Evolutionary conservation across 30 jellyfish, hydroid and myxozoan species (phyloP), one percentile per base, ranked within the genome.

Genomic region (Hydractinia echinata): DNA sequence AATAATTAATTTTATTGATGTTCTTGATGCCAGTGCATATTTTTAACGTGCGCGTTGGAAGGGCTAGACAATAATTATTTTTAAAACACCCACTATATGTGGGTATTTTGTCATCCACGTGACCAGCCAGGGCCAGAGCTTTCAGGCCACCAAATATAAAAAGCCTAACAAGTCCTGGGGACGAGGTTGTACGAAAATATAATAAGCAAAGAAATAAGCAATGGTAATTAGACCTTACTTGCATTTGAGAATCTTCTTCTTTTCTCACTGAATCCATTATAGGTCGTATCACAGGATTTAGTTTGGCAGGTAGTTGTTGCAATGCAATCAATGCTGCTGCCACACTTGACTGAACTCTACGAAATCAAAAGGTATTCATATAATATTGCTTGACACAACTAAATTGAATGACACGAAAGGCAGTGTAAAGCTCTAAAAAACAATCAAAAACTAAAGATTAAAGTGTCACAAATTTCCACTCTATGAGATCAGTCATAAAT

Each of bases 221-320:
- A n/a, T 58, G 16, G n/a, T 44, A 14, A 8, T 7, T 51, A 6
- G 5, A 55, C 55, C 82, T 52, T 18, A 88, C 99, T 89, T 94
- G 99, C 53, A 94, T 13, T 14, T 61, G 81, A 5, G 8, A 6
- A 50, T 94, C 90, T 53, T 88, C 97, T 71, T 94, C 99, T 51
- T 82, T 85, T 64, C 85, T 94, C 72, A 94, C 85, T 50, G 97
- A 87, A 61, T 94, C 99, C 97, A 94, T 94, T 5, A 88, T 80
- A 16, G 99, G 99, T 62, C 91, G 86, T 39, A 94, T 88, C 10
- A 94, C 81, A 4, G 99, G 99, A 76, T 94, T 94, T 72, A 94
- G 79, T 72, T 94, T 94, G 21, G 67, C 66, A 2, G 99, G 94
- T 61, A 88, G 67, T 30, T 79, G 55, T 11, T 82, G 71, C 72